A percentile compares a stretch with the other conserved stretches of the same genome.
Evolutionary conservation across 1,140 invertebrate species (phyloP).

Genomic region (Choristoneura fumiferana): DNA sequence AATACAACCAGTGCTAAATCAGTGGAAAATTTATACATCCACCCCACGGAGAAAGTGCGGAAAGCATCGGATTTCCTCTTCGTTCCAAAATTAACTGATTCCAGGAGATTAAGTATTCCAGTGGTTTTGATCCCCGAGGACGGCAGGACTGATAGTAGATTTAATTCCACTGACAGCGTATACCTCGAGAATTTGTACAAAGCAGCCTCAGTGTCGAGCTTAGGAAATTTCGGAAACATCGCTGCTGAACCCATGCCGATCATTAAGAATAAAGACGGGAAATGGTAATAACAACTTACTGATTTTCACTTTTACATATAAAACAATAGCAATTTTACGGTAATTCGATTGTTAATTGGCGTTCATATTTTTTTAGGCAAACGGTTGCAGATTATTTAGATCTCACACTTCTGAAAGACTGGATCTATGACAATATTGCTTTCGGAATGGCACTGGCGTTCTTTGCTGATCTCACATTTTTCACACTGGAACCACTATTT

Average conservation of each 20-base stretch:
- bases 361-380: constrained; percentile 50
- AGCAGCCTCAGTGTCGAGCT: constrained; percentile 63
- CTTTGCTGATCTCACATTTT: constrained; percentile 82
- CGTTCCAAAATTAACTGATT: constrained; percentile 56
- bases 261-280: constrained; percentile 71
- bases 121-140: constrained; percentile 62
- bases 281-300: constrained; percentile 68
- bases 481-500: constrained; percentile 79
- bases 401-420: constrained; percentile 79
- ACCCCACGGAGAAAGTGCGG: constrained; percentile 31
- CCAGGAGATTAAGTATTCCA: constrained; percentile 64
- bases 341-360: constrained; percentile 1
- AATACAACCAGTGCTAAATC: constrained; percentile 44
- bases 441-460: constrained; percentile 78
- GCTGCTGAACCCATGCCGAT: constrained; percentile 66
- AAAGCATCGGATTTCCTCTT: constrained; percentile 52
- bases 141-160: constrained; percentile 45
- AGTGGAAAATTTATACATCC: constrained; percentile 56
- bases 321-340: neutral
- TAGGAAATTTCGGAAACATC: constrained; percentile 64
- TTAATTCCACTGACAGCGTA: constrained; percentile 59
- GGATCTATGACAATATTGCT: constrained; percentile 80
- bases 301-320: too few species aligned
- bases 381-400: constrained; percentile 79
- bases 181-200: constrained; percentile 69